A percentile compares a stretch with the other conserved stretches of the same genome.
These are phyloP conservation scores for Piezodorus guildinii DNA, from an alignment of 1,140 invertebrate species.

Conservation along the genomic window DNA sequence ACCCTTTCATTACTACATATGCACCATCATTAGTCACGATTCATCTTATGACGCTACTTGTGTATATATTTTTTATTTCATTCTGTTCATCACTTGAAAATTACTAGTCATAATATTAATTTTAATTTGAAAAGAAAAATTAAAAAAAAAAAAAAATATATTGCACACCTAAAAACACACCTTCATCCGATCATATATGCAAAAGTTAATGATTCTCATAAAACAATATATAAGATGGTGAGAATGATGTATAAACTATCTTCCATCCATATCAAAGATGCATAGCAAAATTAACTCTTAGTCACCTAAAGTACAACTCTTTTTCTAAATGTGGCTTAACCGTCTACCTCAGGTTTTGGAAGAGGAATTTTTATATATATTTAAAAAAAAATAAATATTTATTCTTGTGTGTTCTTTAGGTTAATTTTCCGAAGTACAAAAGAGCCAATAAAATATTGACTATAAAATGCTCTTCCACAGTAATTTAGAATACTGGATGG, in stretches of 20 bases:
- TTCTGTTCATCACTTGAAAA: too few relatives aligned
- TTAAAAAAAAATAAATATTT: conserved; percentile 22
- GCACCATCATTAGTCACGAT: too few relatives aligned
- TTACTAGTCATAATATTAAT: too few relatives aligned
- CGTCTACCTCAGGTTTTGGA: conserved; percentile 26
- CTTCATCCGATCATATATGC: too few relatives aligned
- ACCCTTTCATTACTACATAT: background rate
- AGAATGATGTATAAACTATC: conserved; percentile 8
- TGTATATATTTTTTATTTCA: too few relatives aligned
- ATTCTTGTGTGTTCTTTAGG: conserved; percentile 23
- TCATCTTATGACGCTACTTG: too few relatives aligned
- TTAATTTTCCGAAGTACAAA: conserved; percentile 23
- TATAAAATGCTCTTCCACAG: conserved; percentile 19
- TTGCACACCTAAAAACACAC: too few relatives aligned
- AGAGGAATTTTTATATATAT: conserved; percentile 23
- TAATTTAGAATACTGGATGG: conserved; percentile 16
- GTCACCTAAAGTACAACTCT: conserved; percentile 25
- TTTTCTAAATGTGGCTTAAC: conserved; percentile 26
- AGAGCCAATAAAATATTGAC: conserved; percentile 14
- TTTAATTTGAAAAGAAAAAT: too few relatives aligned
- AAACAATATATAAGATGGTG: conserved; percentile 4
- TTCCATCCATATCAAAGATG: conserved; percentile 13
- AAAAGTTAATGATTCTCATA: too few relatives aligned
- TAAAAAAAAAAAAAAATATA: too few relatives aligned
- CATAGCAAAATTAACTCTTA: conserved; percentile 20